Conservation (phyloP, 2,888 invertebrate species). For the Brachynemurus nebulosus region DNA sequence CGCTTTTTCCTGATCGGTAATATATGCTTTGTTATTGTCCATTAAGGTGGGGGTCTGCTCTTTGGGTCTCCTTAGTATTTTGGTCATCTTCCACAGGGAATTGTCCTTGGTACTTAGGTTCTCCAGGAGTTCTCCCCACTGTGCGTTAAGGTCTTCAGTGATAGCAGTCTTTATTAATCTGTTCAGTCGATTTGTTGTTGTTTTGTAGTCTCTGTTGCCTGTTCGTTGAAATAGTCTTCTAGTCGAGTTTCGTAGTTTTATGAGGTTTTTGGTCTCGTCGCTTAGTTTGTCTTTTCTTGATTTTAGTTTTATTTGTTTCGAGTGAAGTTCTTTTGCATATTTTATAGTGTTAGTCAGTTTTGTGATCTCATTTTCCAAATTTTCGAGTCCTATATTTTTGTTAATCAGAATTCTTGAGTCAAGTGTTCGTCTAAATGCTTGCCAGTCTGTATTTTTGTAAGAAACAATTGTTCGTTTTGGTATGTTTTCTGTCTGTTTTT, state of each 20-base stretch:
- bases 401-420: slow-evolving; percentile 8
- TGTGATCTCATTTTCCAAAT: not conserved
- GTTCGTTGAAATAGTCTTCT: not conserved
- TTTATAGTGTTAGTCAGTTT: not conserved
- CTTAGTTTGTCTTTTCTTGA: slow-evolving; percentile 2
- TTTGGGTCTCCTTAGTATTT: slow-evolving; percentile 3
- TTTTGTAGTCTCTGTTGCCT: not conserved
- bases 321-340: not conserved
- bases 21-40: not conserved
- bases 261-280: not conserved
- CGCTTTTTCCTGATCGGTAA: not conserved
- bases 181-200: not conserved
- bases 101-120: slow-evolving; percentile 11
- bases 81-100: slow-evolving; percentile 5
- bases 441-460: slow-evolving; percentile 10
- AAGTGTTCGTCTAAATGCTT: slow-evolving; percentile 3
- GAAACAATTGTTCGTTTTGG: not conserved
- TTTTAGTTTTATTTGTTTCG: not conserved
- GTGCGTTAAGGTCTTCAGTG: slow-evolving; percentile 7
- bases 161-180: slow-evolving; percentile 1
- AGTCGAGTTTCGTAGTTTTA: slow-evolving; percentile 1
- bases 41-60: not conserved
- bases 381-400: slow-evolving; percentile 1
- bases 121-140: slow-evolving; percentile 12
- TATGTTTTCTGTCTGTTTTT: not conserved